These are phyloP conservation scores for Cerastis leucographa DNA, from an alignment of 2,888 invertebrate genomes.

Conservation along the genomic window DNA sequence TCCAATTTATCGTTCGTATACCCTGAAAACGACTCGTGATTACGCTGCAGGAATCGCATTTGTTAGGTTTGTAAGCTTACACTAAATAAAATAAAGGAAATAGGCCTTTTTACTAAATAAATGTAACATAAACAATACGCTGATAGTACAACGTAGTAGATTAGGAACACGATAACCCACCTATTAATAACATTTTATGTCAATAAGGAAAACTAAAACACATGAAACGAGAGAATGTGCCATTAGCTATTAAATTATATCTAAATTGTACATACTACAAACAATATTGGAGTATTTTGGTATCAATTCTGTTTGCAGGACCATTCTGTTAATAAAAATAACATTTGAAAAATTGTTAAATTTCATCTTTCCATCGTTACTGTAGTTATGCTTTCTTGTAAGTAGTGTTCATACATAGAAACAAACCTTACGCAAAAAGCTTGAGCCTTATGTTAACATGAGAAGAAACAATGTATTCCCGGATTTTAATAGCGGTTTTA, in stretches of 20 bases:
- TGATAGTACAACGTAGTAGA: not conserved
- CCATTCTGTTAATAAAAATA: not conserved
- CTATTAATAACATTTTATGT: conserved; percentile 4
- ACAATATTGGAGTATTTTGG: not conserved
- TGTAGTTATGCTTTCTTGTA: conserved; percentile 7
- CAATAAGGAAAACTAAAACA: conserved; percentile 35
- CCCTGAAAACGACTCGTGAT: conserved; percentile 27
- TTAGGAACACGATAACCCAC: conserved; percentile 9
- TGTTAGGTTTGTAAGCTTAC: conserved; percentile 6
- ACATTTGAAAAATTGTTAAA: conserved; percentile 27
- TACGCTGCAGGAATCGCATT: conserved; percentile 14
- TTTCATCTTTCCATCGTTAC: conserved; percentile 20
- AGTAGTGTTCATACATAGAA: conserved; percentile 19
- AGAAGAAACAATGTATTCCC: conserved; percentile 24
- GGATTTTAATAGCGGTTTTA: conserved; percentile 35
- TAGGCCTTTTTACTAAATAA: not conserved
- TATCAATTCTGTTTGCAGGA: not conserved
- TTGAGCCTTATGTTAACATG: conserved; percentile 17
- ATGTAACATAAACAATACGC: conserved; percentile 10
- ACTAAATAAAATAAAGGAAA: conserved; percentile 3
- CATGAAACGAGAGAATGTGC: not conserved
- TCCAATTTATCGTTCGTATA: conserved; percentile 31
- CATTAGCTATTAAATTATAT: conserved; percentile 13
- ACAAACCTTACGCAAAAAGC: not conserved
- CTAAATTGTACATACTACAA: not conserved